phyloP scores from a whole-genome alignment of 1,140 invertebrate genomes.

The Ctenoplectra terminalis region DNA sequence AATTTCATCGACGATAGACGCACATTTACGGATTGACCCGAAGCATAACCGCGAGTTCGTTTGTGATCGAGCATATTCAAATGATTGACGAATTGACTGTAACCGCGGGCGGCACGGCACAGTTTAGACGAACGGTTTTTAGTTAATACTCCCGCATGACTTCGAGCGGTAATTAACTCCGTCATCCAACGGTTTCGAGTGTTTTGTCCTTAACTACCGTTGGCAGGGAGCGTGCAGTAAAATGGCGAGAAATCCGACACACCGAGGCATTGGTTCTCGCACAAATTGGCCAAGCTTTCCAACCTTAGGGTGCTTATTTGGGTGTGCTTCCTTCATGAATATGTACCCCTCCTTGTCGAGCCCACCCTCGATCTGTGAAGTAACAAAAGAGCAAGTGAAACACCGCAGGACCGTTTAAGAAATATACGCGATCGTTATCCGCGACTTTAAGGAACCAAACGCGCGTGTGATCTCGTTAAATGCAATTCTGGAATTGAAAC shows the following conservation, averaged over 20 bases:
- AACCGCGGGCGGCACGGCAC: neutral
- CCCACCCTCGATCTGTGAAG: neutral
- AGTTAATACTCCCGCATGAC: conserved; percentile 1
- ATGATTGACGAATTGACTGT: neutral
- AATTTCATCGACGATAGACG: neutral
- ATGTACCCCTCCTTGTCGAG: conserved; percentile 30
- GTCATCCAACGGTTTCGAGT: conserved; percentile 2
- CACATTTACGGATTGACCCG: neutral
- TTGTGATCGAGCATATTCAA: neutral
- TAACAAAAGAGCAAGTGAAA: conserved; percentile 33
- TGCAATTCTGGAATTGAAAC: too few relatives aligned
- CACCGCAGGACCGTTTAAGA: conserved; percentile 28
- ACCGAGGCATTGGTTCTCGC: conserved; percentile 29
- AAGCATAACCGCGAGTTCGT: too few relatives aligned
- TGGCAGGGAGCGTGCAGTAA: neutral
- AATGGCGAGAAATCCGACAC: conserved; percentile 2
- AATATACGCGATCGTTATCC: conserved; percentile 17
- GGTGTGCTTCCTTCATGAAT: conserved; percentile 58
- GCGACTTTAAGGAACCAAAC: too few relatives aligned
- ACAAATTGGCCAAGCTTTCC: conserved; percentile 42
- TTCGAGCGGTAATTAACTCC: conserved; percentile 36
- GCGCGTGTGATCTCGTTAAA: too few relatives aligned
- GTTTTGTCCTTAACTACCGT: conserved; percentile 30
- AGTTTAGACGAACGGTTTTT: conserved; percentile 29
- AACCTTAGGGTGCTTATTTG: conserved; percentile 34